phyloP scores from a whole-genome alignment of 2,888 invertebrate genomes.

The Athrips mouffetella region DNA sequence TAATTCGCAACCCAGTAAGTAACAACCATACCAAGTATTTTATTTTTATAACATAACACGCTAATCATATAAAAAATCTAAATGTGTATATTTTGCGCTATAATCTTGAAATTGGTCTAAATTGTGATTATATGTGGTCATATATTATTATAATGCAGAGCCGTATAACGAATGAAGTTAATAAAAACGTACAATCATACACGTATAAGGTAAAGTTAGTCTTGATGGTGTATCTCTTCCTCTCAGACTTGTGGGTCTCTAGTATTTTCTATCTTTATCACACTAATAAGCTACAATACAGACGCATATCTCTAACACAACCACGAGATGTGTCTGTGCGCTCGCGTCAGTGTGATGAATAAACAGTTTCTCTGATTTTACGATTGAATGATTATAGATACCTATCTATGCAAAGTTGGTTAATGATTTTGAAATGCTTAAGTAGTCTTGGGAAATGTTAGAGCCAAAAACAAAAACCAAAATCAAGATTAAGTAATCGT shows the following conservation, averaged over 20 bases:
- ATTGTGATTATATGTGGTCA: conserved; percentile 58
- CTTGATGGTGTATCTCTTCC: conserved; percentile 62
- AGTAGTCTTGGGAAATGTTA: conserved; percentile 36
- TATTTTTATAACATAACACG: neutral
- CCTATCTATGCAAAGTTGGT: conserved; percentile 69
- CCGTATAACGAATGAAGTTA: conserved; percentile 71
- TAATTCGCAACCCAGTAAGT: too few relatives aligned
- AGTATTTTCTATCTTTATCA: conserved; percentile 54
- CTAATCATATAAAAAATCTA: neutral
- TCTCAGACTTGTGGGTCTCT: conserved; percentile 54
- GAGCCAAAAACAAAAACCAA: conserved; percentile 22
- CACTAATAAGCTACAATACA: conserved; percentile 66
- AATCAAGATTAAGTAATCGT: neutral
- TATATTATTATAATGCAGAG: conserved; percentile 70
- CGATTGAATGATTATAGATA: conserved; percentile 71
- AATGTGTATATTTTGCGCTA: conserved; percentile 27
- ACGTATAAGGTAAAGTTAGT: conserved; percentile 72
- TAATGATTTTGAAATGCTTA: conserved; percentile 60
- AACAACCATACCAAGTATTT: neutral
- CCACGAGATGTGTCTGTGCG: conserved; percentile 35
- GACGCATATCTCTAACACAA: conserved; percentile 29
- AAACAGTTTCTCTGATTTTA: conserved; percentile 76
- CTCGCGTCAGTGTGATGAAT: conserved; percentile 69
- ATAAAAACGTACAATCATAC: conserved; percentile 74
- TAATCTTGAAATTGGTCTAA: conserved; percentile 50